Evolutionary conservation across 1,140 invertebrate genomes (phyloP), one percentile per base, ranked within the genome.

Genomic region (Papilio xuthus): DNA sequence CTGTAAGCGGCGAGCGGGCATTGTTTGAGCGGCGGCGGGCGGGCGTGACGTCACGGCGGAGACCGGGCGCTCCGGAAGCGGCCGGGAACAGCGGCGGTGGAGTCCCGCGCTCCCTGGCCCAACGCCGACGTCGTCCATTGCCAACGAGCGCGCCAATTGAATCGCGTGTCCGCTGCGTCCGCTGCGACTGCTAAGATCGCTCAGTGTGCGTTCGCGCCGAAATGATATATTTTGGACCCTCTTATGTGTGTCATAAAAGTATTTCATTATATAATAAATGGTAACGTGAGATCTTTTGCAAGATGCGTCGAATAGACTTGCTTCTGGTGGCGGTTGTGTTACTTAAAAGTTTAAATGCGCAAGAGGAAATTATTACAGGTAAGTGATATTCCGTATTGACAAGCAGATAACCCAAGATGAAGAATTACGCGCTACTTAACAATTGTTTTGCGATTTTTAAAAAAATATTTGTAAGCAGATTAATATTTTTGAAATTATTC

Each of bases 101-200:
- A 89, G 85, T 85, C 90, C 88, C 85, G 87, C 80, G 81, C 84
- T 87, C 87, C 86, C 90, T 88, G 89, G 86, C 87, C 87, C 89
- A 12, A 26, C 56, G 88, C 78, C 88, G 85, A 88, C 84, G 83
- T 78, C 82, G 86, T 83, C 91, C 89, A 92, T 89, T 92, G 88
- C 87, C 84, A 86, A 85, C 86, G 84, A 87, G 85, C 86, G 88
- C 86, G 87, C 84, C 90, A 93, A 93, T 93, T 93, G 91, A 88
- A 86, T 74, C 86, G 89, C 90, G 91, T 90, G 91, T 93, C 91
- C 91, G 90, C 84, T 88, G 79, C 82, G 56, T 20, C 56, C 20
- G 56, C 86, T 85, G 83, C 82, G 85, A 86, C 83, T 84, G 84
- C 81, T 86, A 85, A 83, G 81, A 84, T 84, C 81, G 84, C 81